These are phyloP conservation scores for Euglossa dilemma DNA, from an alignment of 1,140 invertebrate genomes.

Conservation along the genomic window DNA sequence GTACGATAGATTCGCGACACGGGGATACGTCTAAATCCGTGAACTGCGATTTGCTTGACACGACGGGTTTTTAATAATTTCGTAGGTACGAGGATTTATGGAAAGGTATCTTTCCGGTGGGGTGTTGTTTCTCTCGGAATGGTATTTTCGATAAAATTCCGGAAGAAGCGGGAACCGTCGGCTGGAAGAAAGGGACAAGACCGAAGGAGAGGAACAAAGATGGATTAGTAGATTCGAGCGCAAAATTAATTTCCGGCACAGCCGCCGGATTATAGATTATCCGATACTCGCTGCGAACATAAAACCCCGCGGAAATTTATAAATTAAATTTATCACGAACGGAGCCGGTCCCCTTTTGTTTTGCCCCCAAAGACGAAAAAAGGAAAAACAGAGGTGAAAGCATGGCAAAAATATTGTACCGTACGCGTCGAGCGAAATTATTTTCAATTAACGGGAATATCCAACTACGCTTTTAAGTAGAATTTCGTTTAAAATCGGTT, in stretches of 20 bases:
- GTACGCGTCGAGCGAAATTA: background rate
- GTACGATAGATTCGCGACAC: too few relatives aligned
- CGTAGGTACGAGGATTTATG: too few relatives aligned
- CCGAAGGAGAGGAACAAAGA: conserved; percentile 44
- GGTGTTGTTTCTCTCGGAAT: background rate
- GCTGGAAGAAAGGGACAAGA: background rate
- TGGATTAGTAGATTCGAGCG: conserved; percentile 52
- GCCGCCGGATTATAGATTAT: conserved; percentile 40
- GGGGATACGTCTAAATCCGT: too few relatives aligned
- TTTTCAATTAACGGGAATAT: background rate
- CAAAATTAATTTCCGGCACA: conserved; percentile 62
- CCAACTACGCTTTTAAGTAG: too few relatives aligned
- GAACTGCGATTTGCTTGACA: too few relatives aligned
- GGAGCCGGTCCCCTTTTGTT: too few relatives aligned
- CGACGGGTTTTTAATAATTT: too few relatives aligned
- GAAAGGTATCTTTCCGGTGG: background rate
- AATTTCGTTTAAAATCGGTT: background rate
- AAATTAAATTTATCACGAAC: too few relatives aligned
- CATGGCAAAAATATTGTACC: background rate
- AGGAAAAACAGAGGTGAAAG: background rate
- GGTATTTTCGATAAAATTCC: background rate
- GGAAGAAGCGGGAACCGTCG: background rate
- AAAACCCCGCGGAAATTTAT: background rate
- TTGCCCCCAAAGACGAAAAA: too few relatives aligned
- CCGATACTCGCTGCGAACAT: conserved; percentile 40